phyloP scores from a whole-genome alignment of 2,797 vertebrate species.

The Bradypus variegatus region DNA sequence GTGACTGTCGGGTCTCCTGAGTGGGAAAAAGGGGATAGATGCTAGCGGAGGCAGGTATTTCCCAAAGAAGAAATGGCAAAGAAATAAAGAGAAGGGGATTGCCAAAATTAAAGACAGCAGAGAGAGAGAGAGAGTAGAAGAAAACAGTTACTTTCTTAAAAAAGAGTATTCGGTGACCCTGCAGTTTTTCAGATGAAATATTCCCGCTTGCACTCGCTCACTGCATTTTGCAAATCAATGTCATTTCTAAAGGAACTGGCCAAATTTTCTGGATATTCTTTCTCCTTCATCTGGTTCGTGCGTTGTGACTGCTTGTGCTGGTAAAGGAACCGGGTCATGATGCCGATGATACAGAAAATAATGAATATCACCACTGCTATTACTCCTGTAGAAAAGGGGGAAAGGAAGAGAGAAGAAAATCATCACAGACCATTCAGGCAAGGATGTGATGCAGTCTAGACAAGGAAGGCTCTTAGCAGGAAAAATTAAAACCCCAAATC shows the following conservation, averaged over 20 bases:
- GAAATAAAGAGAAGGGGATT: conserved; percentile 21
- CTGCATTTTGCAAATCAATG: conserved; percentile 87
- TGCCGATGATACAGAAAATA: conserved; percentile 84
- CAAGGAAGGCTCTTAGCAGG: neutral
- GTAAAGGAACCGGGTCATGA: conserved; percentile 88
- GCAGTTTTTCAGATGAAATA: conserved; percentile 89
- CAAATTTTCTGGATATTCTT: conserved; percentile 83
- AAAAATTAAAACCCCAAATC: neutral
- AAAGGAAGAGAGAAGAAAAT: neutral
- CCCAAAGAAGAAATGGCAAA: conserved; percentile 49
- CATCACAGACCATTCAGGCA: neutral
- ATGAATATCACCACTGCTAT: conserved; percentile 93
- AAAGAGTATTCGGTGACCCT: conserved; percentile 56
- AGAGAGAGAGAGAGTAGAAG: neutral
- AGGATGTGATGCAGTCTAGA: neutral
- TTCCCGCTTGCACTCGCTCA: conserved; percentile 91
- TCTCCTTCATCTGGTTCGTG: conserved; percentile 79
- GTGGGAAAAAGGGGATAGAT: conserved; percentile 24
- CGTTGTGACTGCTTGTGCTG: conserved; percentile 84
- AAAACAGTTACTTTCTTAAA: neutral
- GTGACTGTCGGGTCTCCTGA: conserved; percentile 62
- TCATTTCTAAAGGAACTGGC: conserved; percentile 81
- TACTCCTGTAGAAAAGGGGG: conserved; percentile 77
- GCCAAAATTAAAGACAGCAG: conserved; percentile 15
- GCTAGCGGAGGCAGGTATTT: conserved; percentile 5